Evolutionary conservation across 2,113 vertebrate genomes (phyloP), one percentile per base, ranked within the genome.

Genomic region (Stigmatopora argus): DNA sequence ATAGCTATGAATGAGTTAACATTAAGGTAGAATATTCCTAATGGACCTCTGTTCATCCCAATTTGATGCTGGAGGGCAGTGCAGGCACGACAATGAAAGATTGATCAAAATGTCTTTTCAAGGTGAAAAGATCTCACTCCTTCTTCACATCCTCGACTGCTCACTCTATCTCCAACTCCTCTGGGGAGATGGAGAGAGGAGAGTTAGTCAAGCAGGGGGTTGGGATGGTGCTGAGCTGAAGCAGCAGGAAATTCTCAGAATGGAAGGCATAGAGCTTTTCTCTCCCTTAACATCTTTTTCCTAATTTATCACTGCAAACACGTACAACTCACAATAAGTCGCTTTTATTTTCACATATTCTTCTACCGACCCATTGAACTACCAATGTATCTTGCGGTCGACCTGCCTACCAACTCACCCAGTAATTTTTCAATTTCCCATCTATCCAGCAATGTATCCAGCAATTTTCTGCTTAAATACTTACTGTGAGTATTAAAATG

Each of bases 101-200:
- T 82, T 81, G 85, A 85, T 85, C 75, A 79, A 74, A 46, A 62
- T 62, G 71, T 67, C 66, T 77, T 79, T 80, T 86, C 84, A 80
- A 85, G 85, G 81, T 85, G 81, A 85, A 56, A 56, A 56, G 79
- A 67, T 80, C 64, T 81, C 72, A 57, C 70, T 64, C 78, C 45
- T n/a, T 78, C 64, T 58, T 72, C 78, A 67, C 77, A 71, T 78
- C 21, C 74, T 80, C 63, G 65, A 73, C 70, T 75, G 65, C 52
- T 67, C 64, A 3, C 59, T 55, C 53, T 23, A 8, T 13, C 62
- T 18, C 62, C 45, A 15, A 31, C 45, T 31, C 45, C 47, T 49
- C 15, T 31, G 44, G 59, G n/a, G 38, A 45, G 38, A 9, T 44
- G n/a, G 38, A 21, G 60, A 44, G 35, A 14, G 18, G 44, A 46